Base-by-base conservation (phyloP, 2,888 invertebrate species). In the Heliconius erato region DNA sequence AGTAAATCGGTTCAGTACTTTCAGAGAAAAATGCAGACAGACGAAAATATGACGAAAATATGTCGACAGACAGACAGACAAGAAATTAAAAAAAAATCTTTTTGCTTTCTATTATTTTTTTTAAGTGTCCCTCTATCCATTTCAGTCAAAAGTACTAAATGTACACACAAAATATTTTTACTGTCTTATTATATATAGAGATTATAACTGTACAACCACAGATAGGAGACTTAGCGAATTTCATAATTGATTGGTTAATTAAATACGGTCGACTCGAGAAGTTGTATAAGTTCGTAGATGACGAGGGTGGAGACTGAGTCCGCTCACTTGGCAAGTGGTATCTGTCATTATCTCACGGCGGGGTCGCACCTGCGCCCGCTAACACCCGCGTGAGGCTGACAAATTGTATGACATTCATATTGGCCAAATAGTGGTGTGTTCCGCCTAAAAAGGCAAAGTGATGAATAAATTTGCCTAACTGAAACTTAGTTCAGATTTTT, bases 341-440 rank as follows among this genome's bases (percentile, higher is more conserved):
- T 95, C 92, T 89, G 92, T 94, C 94, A 95, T 95, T 95, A 94
- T 93, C 67, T 74, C 35, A 65, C 32, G 59, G 35, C 80, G 23
- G 80, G 74, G 69, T 59, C 71, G 26, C 81, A 81, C 95, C 94
- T 94, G 95, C 91, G 91, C 91, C 86, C 91, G 93, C 93, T 94
- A 95, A 94, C 94, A 94, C 92, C 94, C 94, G 90, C 90, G 92
- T 94, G 94, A 95, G 93, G 93, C 94, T 93, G 93, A 95, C 92
- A 95, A 94, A 95, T 95, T 90, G 94, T 90, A 91, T 91, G 92
- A 92, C 95, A 95, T 95, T 91, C 94, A 92, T 95, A 95, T 93
- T 89, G 93, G 93, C 90, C 93, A 90, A 90, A 90, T 63, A 69
- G 89, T 87, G 87, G 40, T 32, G 26, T 67, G 78, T 44, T 67